phyloP scores from a whole-genome alignment of 1,140 invertebrate species.

The Aphaenogaster floridana region DNA sequence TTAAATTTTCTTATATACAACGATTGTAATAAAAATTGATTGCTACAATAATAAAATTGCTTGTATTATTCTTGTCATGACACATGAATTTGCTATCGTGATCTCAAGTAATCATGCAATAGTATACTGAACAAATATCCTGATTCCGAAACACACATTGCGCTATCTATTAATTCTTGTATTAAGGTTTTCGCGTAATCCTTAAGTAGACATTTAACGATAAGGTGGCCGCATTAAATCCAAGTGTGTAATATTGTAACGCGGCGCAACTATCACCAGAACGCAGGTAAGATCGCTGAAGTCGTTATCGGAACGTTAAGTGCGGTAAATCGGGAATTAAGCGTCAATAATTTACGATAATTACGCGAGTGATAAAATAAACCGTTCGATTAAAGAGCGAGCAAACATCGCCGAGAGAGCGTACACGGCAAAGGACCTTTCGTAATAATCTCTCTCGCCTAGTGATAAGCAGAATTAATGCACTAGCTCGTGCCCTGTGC shows the following conservation, averaged over 20 bases:
- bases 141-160: conserved; percentile 9
- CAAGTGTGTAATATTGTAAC: conserved; percentile 45
- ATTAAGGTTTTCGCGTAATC: conserved; percentile 37
- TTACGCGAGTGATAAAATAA: conserved; percentile 51
- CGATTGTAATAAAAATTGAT: not conserved
- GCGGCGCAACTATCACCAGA: not conserved
- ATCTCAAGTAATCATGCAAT: not conserved
- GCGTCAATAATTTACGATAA: conserved; percentile 50
- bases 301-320: conserved; percentile 24
- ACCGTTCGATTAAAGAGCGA: conserved; percentile 29
- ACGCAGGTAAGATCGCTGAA: conserved; percentile 39
- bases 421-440: conserved; percentile 2
- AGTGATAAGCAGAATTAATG: conserved; percentile 52
- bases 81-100: not conserved
- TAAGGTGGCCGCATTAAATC: conserved; percentile 30
- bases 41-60: not conserved
- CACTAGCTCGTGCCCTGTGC: conserved; percentile 16
- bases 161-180: conserved; percentile 34
- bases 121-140: not conserved
- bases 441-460: not conserved
- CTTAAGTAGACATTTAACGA: conserved; percentile 57
- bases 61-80: not conserved
- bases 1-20: not conserved
- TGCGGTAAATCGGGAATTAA: conserved; percentile 26
- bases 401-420: not conserved